A percentile compares a stretch with the other conserved stretches of the same genome.
Conservation (phyloP, 2,888 invertebrate genomes). For the Temnothorax unifasciatus region DNA sequence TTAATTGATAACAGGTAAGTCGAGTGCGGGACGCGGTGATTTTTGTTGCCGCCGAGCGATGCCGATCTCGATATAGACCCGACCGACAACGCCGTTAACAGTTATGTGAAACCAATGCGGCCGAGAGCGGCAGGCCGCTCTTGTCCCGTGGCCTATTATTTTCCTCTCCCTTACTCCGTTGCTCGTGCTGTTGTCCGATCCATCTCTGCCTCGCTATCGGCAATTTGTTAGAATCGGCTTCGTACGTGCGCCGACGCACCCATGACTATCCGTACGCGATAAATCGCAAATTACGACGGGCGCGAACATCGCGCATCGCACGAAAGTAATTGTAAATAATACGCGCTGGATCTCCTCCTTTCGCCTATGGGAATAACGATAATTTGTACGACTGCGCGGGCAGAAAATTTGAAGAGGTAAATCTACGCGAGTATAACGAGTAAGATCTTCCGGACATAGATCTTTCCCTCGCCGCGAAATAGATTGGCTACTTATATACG, state of each 20-base stretch:
- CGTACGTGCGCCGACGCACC: constrained; percentile 45
- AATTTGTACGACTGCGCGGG: constrained; percentile 60
- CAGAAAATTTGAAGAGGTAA: constrained; percentile 10
- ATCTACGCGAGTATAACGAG: constrained; percentile 32
- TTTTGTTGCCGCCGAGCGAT: constrained; percentile 68
- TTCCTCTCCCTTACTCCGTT: constrained; percentile 41
- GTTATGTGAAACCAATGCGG: constrained; percentile 70
- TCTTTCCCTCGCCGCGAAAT: background rate
- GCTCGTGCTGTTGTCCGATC: constrained; percentile 51
- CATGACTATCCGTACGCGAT: constrained; percentile 38
- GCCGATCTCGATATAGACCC: constrained; percentile 69
- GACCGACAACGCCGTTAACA: constrained; percentile 71
- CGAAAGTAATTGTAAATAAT: constrained; percentile 49
- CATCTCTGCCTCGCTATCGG: constrained; percentile 65
- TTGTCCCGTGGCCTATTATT: constrained; percentile 51
- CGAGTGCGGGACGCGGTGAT: constrained; percentile 64
- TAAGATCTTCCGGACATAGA: background rate
- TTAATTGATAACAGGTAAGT: constrained; percentile 76
- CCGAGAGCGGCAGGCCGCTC: constrained; percentile 31
- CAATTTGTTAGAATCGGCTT: constrained; percentile 60
- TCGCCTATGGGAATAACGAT: constrained; percentile 51
- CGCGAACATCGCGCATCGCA: constrained; percentile 38
- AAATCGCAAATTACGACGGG: constrained; percentile 57
- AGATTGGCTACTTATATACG: background rate
- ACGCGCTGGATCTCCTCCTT: background rate